phyloP scores from a whole-genome alignment of 2,113 vertebrate species.

The Labeo rohita region DNA sequence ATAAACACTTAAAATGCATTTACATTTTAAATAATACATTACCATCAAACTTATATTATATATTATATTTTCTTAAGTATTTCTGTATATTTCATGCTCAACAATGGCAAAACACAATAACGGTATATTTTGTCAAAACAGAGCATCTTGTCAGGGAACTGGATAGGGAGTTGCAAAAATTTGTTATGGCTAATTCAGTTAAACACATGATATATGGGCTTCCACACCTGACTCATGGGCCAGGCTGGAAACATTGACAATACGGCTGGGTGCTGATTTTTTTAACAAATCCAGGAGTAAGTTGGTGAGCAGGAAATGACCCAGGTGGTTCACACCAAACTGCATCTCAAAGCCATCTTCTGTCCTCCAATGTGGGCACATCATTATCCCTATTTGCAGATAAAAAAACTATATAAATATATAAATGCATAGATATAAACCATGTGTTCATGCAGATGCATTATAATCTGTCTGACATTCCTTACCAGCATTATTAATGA shows the following conservation, averaged over 20 bases:
- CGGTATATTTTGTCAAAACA: neutral
- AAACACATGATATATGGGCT: too few species aligned
- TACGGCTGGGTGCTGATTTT: constrained; percentile 72
- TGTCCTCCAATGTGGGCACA: constrained; percentile 77
- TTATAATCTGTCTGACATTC: neutral
- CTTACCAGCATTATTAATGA: constrained; percentile 78
- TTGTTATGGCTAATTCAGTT: neutral
- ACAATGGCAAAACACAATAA: neutral
- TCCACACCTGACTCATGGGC: constrained; percentile 70
- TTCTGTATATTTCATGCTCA: neutral
- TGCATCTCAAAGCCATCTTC: constrained; percentile 80
- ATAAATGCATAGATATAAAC: neutral
- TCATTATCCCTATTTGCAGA: constrained; percentile 69
- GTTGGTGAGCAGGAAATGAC: constrained; percentile 78
- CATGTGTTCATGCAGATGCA: too few species aligned
- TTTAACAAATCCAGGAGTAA: constrained; percentile 74
- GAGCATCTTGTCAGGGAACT: neutral
- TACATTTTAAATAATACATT: neutral
- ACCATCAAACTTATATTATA: too few species aligned
- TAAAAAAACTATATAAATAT: neutral
- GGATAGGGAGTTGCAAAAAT: neutral
- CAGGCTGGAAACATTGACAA: constrained; percentile 74
- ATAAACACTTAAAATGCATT: neutral
- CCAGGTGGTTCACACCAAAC: constrained; percentile 78
- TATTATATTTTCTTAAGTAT: too few species aligned